phyloP scores from a whole-genome alignment of 2,888 invertebrate genomes.

The Catocala sponsa region DNA sequence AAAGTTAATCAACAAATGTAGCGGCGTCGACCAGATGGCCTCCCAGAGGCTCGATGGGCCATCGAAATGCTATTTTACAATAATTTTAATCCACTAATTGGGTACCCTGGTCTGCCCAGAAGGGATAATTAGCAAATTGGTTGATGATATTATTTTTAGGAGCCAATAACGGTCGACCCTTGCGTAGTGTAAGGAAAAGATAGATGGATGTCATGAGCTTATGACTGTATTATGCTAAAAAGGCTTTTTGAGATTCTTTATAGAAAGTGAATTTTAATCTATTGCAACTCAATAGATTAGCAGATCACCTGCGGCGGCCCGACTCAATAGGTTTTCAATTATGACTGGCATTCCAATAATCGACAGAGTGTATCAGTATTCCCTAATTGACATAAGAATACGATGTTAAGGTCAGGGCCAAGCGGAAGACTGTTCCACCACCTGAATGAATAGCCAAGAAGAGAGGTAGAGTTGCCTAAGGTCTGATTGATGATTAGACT shows the following conservation, averaged over 20 bases:
- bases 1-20: conserved; percentile 72
- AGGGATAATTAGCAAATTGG: conserved; percentile 80
- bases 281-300: no score
- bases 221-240: not conserved
- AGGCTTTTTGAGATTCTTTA: not conserved
- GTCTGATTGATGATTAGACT: no score
- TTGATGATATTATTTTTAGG: conserved; percentile 73
- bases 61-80: conserved; percentile 77
- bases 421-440: no score
- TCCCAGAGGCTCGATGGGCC: conserved; percentile 57
- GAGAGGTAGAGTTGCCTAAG: no score
- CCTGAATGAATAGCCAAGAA: no score
- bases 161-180: conserved; percentile 53
- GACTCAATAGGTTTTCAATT: no score
- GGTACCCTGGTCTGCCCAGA: conserved; percentile 52
- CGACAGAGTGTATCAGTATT: no score
- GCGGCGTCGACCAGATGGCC: conserved; percentile 72
- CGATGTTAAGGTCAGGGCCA: no score
- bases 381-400: no score
- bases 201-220: not conserved
- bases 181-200: conserved; percentile 31
- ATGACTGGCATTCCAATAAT: no score
- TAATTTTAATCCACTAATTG: conserved; percentile 83
- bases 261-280: no score
- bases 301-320: no score